Base-by-base conservation (phyloP, 1,140 invertebrate species). In the Ooceraea biroi region DNA sequence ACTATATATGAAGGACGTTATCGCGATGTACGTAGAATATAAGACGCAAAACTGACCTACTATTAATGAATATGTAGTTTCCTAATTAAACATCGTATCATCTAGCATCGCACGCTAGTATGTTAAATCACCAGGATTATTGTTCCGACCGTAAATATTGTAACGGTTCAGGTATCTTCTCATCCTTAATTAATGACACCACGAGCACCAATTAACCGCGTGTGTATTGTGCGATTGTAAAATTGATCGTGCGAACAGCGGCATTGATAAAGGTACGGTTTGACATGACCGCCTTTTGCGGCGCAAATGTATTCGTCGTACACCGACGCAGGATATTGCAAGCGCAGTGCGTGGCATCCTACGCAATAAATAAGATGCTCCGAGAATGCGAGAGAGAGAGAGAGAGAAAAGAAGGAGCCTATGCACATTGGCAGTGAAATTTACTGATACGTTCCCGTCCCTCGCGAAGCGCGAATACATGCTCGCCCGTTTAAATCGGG, bases 241-340 rank as follows among this genome's bases (percentile, higher is more conserved):
- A 80, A 71, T 55, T n/a, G 36, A n/a, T 57, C 52, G 66, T 80
- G 65, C 10, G 50, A 80, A 85, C 66, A 82, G 68, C 44, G 60
- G 50, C 57, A 25, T 78, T 80, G 74, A 87, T 90, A 90, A 85
- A 63, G 58, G 61, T 83, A 63, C 73, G 74, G 84, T 86, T 68
- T 30, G n/a, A 50, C 36, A 30, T 44, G 50, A 48, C 19, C 36
- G 14, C 63, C 48, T 68, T 68, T 84, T 52, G 58, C 17, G 30
- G 5, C 11, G 30, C 17, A 52, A 58, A 74, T 74, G 68, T 30
- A 78, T 77, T 44, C 48, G 48, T 46, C 44, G 36, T 36, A 22
- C 36, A 72, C 27, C 48, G 3, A 52, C 82, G 83, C 71, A 46
- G 14, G 71, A 71, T 73, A 68, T 69, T 36, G 25, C 63, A 72